phyloP scores from a whole-genome alignment of 2,888 invertebrate species.

The Piscicola geometra region DNA sequence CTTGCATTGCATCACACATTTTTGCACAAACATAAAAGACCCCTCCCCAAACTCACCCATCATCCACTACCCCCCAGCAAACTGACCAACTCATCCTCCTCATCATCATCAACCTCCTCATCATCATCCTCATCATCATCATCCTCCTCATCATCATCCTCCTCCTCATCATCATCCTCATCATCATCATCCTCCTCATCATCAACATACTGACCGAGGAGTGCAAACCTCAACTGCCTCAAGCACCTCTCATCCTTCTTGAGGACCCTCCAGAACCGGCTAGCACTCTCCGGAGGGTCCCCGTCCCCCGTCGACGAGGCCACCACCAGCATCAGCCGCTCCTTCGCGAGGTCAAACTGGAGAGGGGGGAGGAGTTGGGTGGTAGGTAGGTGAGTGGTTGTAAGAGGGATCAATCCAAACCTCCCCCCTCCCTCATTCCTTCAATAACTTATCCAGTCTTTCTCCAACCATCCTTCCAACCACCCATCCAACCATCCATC shows the following conservation, averaged over 20 bases:
- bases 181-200: too few species aligned
- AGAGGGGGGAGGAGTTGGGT: neutral
- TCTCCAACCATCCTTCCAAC: too few species aligned
- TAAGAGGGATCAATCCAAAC: neutral
- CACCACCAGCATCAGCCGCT: constrained; percentile 57
- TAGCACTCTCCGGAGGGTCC: constrained; percentile 61
- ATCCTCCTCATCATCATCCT: too few species aligned
- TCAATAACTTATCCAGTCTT: too few species aligned
- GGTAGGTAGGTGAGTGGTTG: neutral
- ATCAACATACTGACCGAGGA: neutral
- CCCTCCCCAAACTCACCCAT: neutral
- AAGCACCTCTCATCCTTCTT: constrained; percentile 50
- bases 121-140: too few species aligned
- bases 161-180: neutral
- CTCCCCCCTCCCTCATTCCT: neutral
- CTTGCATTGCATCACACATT: too few species aligned
- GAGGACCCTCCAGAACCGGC: constrained; percentile 58
- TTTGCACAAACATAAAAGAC: too few species aligned
- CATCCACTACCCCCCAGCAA: neutral
- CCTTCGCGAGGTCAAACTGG: constrained; percentile 53
- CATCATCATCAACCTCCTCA: neutral
- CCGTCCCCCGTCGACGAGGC: constrained; percentile 63
- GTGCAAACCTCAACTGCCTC: neutral
- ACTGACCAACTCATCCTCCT: constrained; percentile 7
- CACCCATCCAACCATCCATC: too few species aligned